Percentiles rank a stretch among this genome's conserved stretches.
phyloP scores from a whole-genome alignment of 2,888 invertebrate genomes.

The Drosophila aldrichi region DNA sequence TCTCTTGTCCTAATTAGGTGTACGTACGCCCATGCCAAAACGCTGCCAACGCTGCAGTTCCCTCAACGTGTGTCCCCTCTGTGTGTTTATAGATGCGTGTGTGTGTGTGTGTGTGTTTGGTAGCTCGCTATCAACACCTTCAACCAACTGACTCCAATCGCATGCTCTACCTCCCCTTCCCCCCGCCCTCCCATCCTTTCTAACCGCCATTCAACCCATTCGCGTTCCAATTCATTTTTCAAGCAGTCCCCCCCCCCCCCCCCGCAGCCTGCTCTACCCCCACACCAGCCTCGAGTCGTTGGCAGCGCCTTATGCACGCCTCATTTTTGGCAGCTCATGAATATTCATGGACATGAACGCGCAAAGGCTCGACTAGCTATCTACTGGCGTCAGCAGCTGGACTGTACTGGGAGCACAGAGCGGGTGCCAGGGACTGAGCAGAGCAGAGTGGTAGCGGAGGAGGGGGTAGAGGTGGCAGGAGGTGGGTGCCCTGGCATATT shows the following conservation, averaged over 20 bases:
- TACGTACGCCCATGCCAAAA: conserved; percentile 4
- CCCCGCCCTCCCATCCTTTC: neutral
- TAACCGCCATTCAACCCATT: conserved; percentile 41
- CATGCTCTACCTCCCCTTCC: neutral
- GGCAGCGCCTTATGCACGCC: conserved; percentile 51
- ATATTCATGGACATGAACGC: conserved; percentile 84
- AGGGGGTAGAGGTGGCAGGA: no score
- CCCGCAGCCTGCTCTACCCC: conserved; percentile 2
- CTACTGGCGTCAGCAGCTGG: conserved; percentile 43
- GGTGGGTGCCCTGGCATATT: conserved; percentile 23
- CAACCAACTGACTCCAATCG: conserved; percentile 12
- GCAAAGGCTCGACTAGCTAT: conserved; percentile 60
- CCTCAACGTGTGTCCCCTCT: conserved; percentile 1
- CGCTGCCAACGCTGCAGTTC: conserved; percentile 29
- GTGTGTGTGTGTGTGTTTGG: conserved; percentile 1
- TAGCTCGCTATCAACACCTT: conserved; percentile 47
- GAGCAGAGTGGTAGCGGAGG: neutral
- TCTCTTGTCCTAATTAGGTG: conserved; percentile 23
- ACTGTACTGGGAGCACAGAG: conserved; percentile 5
- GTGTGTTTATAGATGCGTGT: neutral
- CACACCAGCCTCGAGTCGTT: conserved; percentile 21
- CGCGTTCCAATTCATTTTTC: conserved; percentile 74
- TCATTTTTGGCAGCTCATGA: conserved; percentile 82
- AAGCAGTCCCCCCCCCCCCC: conserved; percentile 18
- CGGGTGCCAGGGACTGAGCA: neutral